Evolutionary conservation across 2,888 invertebrate species (phyloP), one percentile per base, ranked within the genome.

Genomic region (Argyra leucocephala): DNA sequence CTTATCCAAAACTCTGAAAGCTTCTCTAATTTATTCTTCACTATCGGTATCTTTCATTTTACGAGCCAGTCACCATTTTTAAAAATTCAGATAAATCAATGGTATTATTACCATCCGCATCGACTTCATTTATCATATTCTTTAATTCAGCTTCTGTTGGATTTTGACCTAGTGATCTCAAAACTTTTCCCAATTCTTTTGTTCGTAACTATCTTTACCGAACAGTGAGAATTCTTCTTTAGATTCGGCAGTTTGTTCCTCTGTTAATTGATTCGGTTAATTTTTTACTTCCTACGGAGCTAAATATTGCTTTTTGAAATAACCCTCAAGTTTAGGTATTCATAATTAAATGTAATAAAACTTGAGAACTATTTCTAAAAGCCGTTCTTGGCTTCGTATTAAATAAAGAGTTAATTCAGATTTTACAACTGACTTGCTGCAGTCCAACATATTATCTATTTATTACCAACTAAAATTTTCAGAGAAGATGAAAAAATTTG

Each of bases 11-110:
- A 95, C 96, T 83, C 96, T 89, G 90, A 97, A 93, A 74, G 97
- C 97, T 83, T 98, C 97, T 82, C 96, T 90, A 82, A 98, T 96
- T 84, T 98, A 97, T 82, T 97, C 96, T 86, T 96, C 96, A 81
- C 95, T 93, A 84, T 99, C 98, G 72, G 97, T 97, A 85, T 98
- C 97, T 83, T 98, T 97, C 96, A 98, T 97, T 88, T 98, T 99
- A 79, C 97, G 89, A 77, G 98, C 98, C 98, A 48, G 1, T 6
- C 48, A 99, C 99, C 97, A 99, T 98, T 80, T 97, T 97, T 77
- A 99, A 88, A 86, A 99, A 99, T 84, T 99, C 98, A 75, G 97
- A 97, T 84, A 99, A 99, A 85, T 99, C 98, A 83, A 99, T 98
- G 81, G 97, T 98, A 78, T 98, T 98, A 83, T 98, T 98, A 78